Conservation (phyloP, 2,797 vertebrate species). For the Anisognathus igniventris region DNA sequence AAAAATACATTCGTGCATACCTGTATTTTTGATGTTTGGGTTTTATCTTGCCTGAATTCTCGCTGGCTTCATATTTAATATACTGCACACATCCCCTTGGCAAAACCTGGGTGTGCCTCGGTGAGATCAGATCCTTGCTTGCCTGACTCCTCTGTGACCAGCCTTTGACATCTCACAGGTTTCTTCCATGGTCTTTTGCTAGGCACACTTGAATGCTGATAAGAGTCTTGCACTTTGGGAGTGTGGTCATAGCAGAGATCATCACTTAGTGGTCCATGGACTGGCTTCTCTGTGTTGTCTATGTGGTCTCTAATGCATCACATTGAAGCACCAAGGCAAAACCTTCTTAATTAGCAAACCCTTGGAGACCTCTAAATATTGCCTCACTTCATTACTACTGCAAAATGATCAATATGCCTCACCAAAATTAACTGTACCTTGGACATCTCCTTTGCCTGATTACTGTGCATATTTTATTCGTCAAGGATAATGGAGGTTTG, state of each 20-base stretch:
- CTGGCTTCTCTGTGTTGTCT: not conserved
- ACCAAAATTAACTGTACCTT: constrained; percentile 54
- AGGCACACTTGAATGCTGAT: not conserved
- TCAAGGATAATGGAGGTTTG: not conserved
- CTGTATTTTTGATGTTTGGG: not conserved
- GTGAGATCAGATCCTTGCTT: not conserved
- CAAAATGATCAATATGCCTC: constrained; percentile 60
- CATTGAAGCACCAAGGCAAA: not conserved
- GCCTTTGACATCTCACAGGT: not conserved
- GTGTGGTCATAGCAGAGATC: not conserved
- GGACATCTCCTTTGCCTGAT: constrained; percentile 53
- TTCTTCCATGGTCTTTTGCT: not conserved
- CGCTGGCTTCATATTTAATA: not conserved
- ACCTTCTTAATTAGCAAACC: not conserved
- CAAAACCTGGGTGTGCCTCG: not conserved
- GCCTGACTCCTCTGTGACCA: not conserved
- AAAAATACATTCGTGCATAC: not conserved
- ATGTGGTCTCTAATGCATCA: not conserved
- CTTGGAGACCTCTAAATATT: constrained; percentile 57
- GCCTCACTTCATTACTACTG: constrained; percentile 50
- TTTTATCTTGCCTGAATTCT: constrained; percentile 18
- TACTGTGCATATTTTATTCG: constrained; percentile 19
- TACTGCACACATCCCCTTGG: not conserved
- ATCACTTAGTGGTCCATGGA: not conserved
- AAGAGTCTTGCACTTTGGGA: not conserved